Evolutionary conservation across 53 echinoderm and acorn worm genomes (phyloP), one percentile per base, ranked within the genome.

Genomic region (Astropecten irregularis): DNA sequence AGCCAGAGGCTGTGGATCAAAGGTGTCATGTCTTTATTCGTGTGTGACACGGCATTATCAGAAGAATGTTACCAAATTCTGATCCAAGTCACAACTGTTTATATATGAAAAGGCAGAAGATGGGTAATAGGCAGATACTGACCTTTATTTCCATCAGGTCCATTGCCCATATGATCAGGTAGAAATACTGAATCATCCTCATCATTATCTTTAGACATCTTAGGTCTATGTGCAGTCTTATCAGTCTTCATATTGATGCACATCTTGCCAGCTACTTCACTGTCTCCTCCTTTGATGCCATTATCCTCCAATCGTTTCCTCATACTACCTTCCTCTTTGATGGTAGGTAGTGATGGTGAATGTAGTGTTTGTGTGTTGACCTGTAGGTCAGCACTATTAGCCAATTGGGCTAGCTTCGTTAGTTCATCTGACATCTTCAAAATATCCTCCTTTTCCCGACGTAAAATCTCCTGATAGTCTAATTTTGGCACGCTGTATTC

Each of bases 331-430:
- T 79, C 79, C 42, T 79, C 79, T 60, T 79, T 79, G 62, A 79
- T 61, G 18, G 79, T 79, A 4, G 72, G 73, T 48, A 71, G 27
- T 40, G 86, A 76, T 14, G 85, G 72, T 15, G 86, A 85, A 38
- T 74, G 73, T 3, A 64, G 76, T 0, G 74, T 64, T 38, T 64
- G 69, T 7, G 86, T 74, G 51, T 63, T 85, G 47, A 85, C 85
- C 16, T 85, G 64, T 22, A 85, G 46, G 90, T 92, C 95, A 14
- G 95, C 95, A 66, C 92, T 95, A 76, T 95, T 95, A 55, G 95
- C 95, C 87, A 95, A 54, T 64, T 95, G 89, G 82, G 95, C 95
- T 39, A 95, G 79, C 64, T 95, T 95, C 1, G 95, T 92, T 59
- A 95, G 88, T 89, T 95, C 95, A 60, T 92, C 92, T 1, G 92